Conservation (phyloP, 2,888 invertebrate genomes). For the Agrochola lychnidis region DNA sequence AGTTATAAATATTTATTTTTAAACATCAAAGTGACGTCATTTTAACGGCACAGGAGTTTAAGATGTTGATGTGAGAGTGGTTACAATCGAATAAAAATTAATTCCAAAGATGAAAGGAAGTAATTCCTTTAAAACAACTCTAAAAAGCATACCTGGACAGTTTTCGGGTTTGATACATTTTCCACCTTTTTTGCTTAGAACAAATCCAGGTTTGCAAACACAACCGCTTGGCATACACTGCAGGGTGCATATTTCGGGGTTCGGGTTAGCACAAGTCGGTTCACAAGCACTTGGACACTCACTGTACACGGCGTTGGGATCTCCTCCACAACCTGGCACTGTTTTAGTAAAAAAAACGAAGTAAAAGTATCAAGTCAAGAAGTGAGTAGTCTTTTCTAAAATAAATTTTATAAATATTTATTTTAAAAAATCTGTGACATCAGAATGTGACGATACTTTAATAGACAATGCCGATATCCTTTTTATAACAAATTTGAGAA, state of each 20-base stretch:
- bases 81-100: no score
- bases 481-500: background rate
- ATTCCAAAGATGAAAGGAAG: no score
- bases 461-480: background rate
- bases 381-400: background rate
- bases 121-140: background rate
- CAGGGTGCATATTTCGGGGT: slow-evolving; percentile 19
- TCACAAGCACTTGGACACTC: slow-evolving; percentile 26
- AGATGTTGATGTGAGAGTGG: no score
- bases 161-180: slow-evolving; percentile 17
- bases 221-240: slow-evolving; percentile 21
- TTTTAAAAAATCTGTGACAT: background rate
- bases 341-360: background rate
- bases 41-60: no score
- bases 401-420: background rate
- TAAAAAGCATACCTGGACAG: slow-evolving; percentile 24
- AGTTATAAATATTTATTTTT: no score
- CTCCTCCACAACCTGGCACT: slow-evolving; percentile 24
- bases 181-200: background rate
- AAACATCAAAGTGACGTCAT: no score
- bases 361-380: background rate
- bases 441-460: background rate
- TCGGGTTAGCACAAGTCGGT: slow-evolving; percentile 8
- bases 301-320: slow-evolving; percentile 20
- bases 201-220: slow-evolving; percentile 15